Evolutionary conservation across 2,797 vertebrate species (phyloP).

Genomic region (Champsocephalus gunnari): DNA sequence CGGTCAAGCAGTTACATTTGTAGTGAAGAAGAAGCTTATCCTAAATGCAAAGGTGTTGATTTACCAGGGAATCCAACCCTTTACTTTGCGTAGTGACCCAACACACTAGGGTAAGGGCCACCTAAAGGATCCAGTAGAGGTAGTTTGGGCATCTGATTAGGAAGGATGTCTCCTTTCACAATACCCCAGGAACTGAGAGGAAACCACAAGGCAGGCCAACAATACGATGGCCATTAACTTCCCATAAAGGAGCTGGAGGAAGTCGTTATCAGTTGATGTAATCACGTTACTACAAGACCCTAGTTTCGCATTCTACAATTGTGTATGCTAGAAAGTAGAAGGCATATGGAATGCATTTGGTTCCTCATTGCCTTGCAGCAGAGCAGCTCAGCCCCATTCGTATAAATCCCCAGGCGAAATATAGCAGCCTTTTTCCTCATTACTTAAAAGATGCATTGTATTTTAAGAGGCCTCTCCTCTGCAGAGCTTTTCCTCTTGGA

Average conservation of each 20-base stretch:
- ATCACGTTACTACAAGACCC: neutral
- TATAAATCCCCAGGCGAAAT: slow-evolving; percentile 41
- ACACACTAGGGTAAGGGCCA: neutral
- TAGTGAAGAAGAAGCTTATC: neutral
- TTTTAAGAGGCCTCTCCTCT: slow-evolving; percentile 39
- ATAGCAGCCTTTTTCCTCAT: slow-evolving; percentile 30
- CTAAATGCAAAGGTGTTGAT: neutral
- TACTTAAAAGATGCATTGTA: slow-evolving; percentile 49
- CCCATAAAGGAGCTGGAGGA: neutral
- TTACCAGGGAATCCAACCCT: neutral
- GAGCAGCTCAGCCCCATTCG: neutral
- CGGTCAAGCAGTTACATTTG: neutral
- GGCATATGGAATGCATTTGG: slow-evolving; percentile 3
- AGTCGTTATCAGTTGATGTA: neutral
- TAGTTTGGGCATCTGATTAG: neutral
- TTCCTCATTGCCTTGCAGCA: slow-evolving; percentile 29
- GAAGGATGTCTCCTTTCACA: neutral
- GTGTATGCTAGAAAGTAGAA: slow-evolving; percentile 1
- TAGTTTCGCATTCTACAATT: neutral
- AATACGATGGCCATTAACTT: neutral
- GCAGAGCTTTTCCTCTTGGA: slow-evolving; percentile 33
- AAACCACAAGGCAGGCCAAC: neutral
- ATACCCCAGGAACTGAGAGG: neutral
- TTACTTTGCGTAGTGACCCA: neutral
- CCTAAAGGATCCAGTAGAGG: neutral